phyloP scores from a whole-genome alignment of 2,113 vertebrate genomes.

The Seriola aureovittata region DNA sequence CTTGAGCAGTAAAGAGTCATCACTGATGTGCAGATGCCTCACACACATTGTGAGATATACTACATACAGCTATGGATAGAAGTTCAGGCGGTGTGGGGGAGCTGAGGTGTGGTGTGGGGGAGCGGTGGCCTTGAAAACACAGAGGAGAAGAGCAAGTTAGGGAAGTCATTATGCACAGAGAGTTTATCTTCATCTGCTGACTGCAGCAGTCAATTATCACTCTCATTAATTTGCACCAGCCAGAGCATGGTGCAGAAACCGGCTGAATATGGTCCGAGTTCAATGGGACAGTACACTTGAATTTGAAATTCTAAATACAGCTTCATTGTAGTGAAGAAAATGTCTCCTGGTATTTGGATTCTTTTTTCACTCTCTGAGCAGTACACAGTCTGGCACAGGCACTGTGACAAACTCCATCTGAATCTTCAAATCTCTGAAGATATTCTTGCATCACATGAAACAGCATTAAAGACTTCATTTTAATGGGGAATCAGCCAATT shows the following conservation, averaged over 20 bases:
- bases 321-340: slow-evolving; percentile 30
- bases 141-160: slow-evolving; percentile 24
- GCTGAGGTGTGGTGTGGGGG: background rate
- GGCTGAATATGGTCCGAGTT: slow-evolving; percentile 28
- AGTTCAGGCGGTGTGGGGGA: slow-evolving; percentile 6
- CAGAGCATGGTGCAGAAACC: slow-evolving; percentile 9
- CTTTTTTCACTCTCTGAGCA: background rate
- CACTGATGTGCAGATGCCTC: slow-evolving; percentile 29
- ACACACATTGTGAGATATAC: slow-evolving; percentile 9
- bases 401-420: background rate
- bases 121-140: slow-evolving; percentile 13
- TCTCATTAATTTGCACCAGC: slow-evolving; percentile 63
- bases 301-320: slow-evolving; percentile 42
- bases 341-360: slow-evolving; percentile 31
- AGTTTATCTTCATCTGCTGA: slow-evolving; percentile 68
- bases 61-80: slow-evolving; percentile 6
- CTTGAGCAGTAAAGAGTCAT: slow-evolving; percentile 19
- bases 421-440: background rate
- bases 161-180: slow-evolving; percentile 55
- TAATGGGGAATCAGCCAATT: background rate
- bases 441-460: background rate
- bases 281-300: slow-evolving; percentile 39
- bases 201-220: slow-evolving; percentile 71
- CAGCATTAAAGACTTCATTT: background rate
- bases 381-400: slow-evolving; percentile 2